Base-by-base conservation (phyloP, 2,113 vertebrate genomes). In the Proterorhinus semilunaris region DNA sequence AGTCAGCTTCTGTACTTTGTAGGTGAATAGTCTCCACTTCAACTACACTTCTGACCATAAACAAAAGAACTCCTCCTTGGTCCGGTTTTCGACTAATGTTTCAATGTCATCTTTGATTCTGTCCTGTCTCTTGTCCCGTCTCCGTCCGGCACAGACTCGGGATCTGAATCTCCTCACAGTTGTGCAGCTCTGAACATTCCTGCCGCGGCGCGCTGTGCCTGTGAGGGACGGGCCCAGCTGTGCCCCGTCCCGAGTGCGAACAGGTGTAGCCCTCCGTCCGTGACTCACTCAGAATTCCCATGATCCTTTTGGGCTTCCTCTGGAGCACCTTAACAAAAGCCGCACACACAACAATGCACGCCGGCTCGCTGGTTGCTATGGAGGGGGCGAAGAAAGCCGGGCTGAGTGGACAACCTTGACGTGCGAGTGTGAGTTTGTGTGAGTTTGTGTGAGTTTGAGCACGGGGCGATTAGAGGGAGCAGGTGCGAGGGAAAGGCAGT, bases 191-290 rank as follows among this genome's bases (percentile, higher is more conserved):
- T 59, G 36, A 15, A 61, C 58, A 61, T 61, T 61, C 58, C n/a
- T n/a, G n/a, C n/a, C n/a, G n/a, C n/a, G n/a, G n/a, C n/a, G n/a
- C n/a, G n/a, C 57, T n/a, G 66, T n/a, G 45, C 10, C 53, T 45
- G 27, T 77, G 73, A 87, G 44, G 48, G 84, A 87, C 43, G 4
- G 73, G 74, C 46, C 75, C 87, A 89, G 84, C 88, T 91, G 88
- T 67, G 75, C 16, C 58, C 75, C 85, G 74, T 62, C n/a, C 27
- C 6, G 80, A 86, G 86, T 8, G 65, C 65, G n/a, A 89, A 79
- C 83, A 87, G 78, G 87, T 84, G 87, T 73, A 79, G 76, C 13
- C 5, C 81, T 76, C 72, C 5, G 78, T 76, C 72, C 70, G 67
- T 86, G 87, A 83, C 68, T 86, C 85, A 59, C 80, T 71, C 52